phyloP scores from a whole-genome alignment of 2,797 vertebrate genomes.

The Karalla daura region DNA sequence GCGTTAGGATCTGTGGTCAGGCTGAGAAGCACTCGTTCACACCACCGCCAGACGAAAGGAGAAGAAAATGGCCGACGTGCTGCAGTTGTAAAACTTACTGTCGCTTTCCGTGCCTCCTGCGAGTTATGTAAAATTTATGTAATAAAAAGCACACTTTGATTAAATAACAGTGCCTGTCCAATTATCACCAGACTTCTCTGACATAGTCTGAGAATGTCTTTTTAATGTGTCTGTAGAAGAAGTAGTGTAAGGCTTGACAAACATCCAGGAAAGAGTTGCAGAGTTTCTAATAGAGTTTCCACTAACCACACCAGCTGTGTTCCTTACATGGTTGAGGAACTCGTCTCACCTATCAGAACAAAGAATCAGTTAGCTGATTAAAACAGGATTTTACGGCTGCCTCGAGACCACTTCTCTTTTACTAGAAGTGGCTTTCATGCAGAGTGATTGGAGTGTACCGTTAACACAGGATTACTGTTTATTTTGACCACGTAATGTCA shows the following conservation, averaged over 20 bases:
- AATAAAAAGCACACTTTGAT: background rate
- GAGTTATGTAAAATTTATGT: background rate
- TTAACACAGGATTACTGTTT: conserved; percentile 61
- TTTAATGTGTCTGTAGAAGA: conserved; percentile 28
- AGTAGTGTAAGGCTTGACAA: conserved; percentile 25
- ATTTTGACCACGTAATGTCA: conserved; percentile 64
- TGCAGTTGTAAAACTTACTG: conserved; percentile 1
- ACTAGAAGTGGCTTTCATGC: conserved; percentile 51
- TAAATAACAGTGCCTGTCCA: conserved; percentile 11
- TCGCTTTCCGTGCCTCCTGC: conserved; percentile 1
- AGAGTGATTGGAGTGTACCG: conserved; percentile 65
- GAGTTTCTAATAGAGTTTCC: conserved; percentile 52
- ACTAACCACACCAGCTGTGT: conserved; percentile 35
- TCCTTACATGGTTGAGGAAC: conserved; percentile 36
- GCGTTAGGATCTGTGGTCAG: conserved; percentile 12
- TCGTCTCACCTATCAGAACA: conserved; percentile 45
- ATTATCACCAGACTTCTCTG: conserved; percentile 6
- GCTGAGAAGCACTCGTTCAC: background rate
- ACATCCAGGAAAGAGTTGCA: conserved; percentile 54
- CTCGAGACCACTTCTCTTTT: conserved; percentile 49
- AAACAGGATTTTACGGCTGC: conserved; percentile 30
- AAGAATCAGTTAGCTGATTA: conserved; percentile 42
- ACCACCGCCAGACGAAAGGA: background rate
- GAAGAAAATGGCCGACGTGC: background rate
- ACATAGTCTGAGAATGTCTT: conserved; percentile 20